Conservation (phyloP, 2,888 invertebrate species). For the Hypercompe scribonia region DNA sequence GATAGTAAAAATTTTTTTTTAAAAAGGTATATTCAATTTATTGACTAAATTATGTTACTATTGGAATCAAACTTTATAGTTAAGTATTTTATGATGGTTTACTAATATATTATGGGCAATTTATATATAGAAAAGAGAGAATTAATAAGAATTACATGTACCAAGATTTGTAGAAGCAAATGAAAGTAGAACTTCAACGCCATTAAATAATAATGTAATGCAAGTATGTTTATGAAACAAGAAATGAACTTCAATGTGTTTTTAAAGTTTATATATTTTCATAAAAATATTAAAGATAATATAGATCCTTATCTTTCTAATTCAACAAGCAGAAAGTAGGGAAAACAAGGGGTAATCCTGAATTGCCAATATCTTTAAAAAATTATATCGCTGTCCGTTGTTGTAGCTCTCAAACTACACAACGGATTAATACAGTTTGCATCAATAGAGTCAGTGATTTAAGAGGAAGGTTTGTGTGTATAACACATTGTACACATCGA, state of each 20-base stretch:
- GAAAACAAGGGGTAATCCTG: too few relatives aligned
- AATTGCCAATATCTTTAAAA: too few relatives aligned
- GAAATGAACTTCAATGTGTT: too few relatives aligned
- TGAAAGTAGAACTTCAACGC: background rate
- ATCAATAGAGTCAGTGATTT: too few relatives aligned
- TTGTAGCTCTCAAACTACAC: too few relatives aligned
- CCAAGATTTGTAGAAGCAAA: background rate
- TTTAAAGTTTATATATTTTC: background rate
- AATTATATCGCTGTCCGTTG: too few relatives aligned
- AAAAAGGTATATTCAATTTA: conserved; percentile 7
- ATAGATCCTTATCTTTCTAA: background rate
- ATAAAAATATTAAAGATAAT: background rate
- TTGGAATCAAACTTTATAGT: background rate
- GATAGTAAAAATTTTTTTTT: conserved; percentile 32
- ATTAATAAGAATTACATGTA: background rate
- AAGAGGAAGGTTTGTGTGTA: too few relatives aligned
- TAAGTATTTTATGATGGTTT: background rate
- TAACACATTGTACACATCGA: too few relatives aligned
- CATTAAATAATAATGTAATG: background rate
- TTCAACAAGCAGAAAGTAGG: too few relatives aligned
- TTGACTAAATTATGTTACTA: conserved; percentile 1
- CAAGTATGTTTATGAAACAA: too few relatives aligned
- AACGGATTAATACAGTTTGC: too few relatives aligned
- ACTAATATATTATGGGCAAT: conserved; percentile 5
- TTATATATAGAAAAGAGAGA: background rate